phyloP scores from a whole-genome alignment of 2,797 vertebrate genomes.

The Sebastes paucispinis region DNA sequence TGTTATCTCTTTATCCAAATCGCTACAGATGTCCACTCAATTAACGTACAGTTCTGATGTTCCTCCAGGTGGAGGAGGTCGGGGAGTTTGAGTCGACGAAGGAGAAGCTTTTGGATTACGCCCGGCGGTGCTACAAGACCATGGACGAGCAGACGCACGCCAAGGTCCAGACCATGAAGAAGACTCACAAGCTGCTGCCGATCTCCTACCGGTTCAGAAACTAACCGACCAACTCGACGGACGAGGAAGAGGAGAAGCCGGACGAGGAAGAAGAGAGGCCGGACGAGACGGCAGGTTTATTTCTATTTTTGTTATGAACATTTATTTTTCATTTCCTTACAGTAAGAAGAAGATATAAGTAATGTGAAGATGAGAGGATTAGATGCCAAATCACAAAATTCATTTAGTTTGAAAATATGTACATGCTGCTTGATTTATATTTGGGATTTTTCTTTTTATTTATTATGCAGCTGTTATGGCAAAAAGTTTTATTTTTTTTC shows the following conservation, averaged over 20 bases:
- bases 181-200: conserved; percentile 89
- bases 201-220: conserved; percentile 93
- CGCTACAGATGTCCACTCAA: neutral
- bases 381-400: neutral
- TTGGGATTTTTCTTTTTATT: neutral
- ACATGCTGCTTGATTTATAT: neutral
- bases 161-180: conserved; percentile 90
- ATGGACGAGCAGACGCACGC: conserved; percentile 87
- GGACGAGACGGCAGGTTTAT: neutral
- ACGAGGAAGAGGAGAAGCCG: too few species aligned
- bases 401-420: neutral
- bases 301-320: neutral
- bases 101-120: conserved; percentile 91
- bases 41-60: neutral
- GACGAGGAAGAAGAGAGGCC: neutral
- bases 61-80: conserved; percentile 81
- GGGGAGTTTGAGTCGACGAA: conserved; percentile 91
- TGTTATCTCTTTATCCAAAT: too few species aligned
- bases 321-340: neutral
- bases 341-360: neutral
- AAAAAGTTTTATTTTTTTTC: too few species aligned
- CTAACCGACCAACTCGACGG: conserved; percentile 76
- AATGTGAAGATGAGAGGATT: neutral
- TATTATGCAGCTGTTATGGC: neutral
- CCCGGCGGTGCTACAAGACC: conserved; percentile 89